A percentile compares a stretch with the other conserved stretches of the same genome.
These are phyloP conservation scores for Idaea biselata DNA, from an alignment of 2,888 invertebrate species.

Conservation along the genomic window DNA sequence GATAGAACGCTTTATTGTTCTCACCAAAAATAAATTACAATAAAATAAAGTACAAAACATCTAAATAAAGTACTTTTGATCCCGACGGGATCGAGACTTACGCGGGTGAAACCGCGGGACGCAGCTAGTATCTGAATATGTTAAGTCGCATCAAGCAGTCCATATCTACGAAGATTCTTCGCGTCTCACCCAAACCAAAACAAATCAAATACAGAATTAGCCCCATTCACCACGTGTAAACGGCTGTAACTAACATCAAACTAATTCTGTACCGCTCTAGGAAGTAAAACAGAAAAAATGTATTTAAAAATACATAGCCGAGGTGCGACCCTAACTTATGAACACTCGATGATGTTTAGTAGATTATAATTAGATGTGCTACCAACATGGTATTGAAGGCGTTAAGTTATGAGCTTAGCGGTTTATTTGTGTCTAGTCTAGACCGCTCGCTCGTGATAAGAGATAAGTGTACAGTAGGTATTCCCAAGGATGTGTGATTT, in stretches of 20 bases:
- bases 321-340: conserved; percentile 72
- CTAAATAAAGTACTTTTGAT: too few relatives aligned
- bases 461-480: neutral
- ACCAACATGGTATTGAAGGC: conserved; percentile 43
- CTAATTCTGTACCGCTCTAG: conserved; percentile 43
- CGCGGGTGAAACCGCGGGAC: too few relatives aligned
- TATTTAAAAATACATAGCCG: conserved; percentile 65
- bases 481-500: neutral
- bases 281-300: conserved; percentile 53
- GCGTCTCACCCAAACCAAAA: conserved; percentile 14
- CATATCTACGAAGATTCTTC: neutral
- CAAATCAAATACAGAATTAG: conserved; percentile 25
- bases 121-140: too few relatives aligned
- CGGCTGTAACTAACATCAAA: conserved; percentile 22
- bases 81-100: too few relatives aligned
- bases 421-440: neutral
- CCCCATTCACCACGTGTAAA: conserved; percentile 28
- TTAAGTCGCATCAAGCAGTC: too few relatives aligned
- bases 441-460: neutral
- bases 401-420: conserved; percentile 14
- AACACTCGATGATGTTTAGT: conserved; percentile 76
- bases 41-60: too few relatives aligned
- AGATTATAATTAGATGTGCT: conserved; percentile 78
- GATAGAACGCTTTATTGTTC: too few relatives aligned
- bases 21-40: too few relatives aligned